Evolutionary conservation across 2,888 invertebrate genomes (phyloP), one percentile per base, ranked within the genome.

Genomic region (Plebejus argus): DNA sequence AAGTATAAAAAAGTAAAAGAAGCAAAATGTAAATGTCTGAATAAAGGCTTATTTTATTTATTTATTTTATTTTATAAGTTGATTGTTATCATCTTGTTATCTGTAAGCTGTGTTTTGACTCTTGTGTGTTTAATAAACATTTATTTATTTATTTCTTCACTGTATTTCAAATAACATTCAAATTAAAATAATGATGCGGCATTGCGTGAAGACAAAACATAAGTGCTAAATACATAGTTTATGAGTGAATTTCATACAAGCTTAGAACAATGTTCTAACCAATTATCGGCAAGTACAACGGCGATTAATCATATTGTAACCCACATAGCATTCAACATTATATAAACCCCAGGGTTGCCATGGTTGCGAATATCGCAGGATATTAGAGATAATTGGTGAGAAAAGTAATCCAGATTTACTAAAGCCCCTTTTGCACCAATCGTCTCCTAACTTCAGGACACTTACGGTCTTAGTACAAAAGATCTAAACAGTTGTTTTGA

Each of bases 241-340:
- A 66, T 66, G 66, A 70, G 72, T 77, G 23, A 61, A 76, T 75
- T 80, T 77, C 70, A 80, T 78, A 80, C 78, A 78, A 77, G 76
- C 78, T 79, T 72, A 78, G 74, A 81, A 83, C 80, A 80, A 81
- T 82, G 81, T 80, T 79, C 87, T 87, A 88, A 90, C 88, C 87
- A 92, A 92, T 91, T 91, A 91, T 85, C 83, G 86, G 85, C 85
- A 88, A 85, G 87, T 85, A 86, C 85, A 82, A 86, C 89, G 87
- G 86, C 88, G 85, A 91, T 92, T 91, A 90, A 92, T 93, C 92
- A 92, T 88, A 85, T 85, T 80, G 83, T 80, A 80, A 82, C 92
- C 92, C 90, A 93, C 92, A 89, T 88, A 81, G 85, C 85, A 85
- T 85, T 90, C 90, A 89, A 86, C 91, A 88, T 86, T 86, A 87